phyloP scores from a whole-genome alignment of 2,797 vertebrate genomes.

The Cercopithecus hamlyni region DNA sequence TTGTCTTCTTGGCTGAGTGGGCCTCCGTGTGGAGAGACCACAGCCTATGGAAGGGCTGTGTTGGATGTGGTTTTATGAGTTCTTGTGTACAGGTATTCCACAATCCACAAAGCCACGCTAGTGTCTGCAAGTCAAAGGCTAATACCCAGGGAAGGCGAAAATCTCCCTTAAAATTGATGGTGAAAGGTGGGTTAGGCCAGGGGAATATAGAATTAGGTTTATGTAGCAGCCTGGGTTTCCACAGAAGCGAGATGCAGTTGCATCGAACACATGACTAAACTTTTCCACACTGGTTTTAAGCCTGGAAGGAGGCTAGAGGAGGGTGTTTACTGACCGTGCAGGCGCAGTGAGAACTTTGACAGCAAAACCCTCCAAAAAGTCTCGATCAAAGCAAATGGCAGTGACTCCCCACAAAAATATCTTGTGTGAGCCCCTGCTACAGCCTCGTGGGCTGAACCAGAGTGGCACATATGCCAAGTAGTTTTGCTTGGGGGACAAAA shows the following conservation, averaged over 20 bases:
- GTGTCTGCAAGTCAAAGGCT: neutral
- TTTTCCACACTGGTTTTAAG: neutral
- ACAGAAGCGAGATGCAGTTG: slow-evolving; percentile 30
- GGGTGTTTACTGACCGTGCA: neutral
- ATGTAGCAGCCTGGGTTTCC: neutral
- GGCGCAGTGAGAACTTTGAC: neutral
- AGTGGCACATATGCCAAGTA: rapidly evolving
- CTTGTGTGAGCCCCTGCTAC: neutral
- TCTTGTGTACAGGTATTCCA: neutral
- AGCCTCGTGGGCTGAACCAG: rapidly evolving
- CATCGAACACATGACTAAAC: neutral
- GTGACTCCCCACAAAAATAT: neutral
- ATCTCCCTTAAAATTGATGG: neutral
- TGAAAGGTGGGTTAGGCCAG: neutral
- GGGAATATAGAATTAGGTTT: neutral
- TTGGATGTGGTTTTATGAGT: neutral
- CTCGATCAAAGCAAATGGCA: neutral
- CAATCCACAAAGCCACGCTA: neutral
- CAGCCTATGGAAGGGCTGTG: neutral
- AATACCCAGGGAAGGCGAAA: neutral
- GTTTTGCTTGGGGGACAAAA: neutral
- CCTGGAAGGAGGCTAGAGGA: neutral
- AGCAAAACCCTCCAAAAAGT: neutral
- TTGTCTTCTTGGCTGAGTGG: neutral
- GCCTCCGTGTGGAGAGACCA: neutral